Percentiles rank a stretch among this genome's conserved stretches.
Conservation (phyloP, 2,888 invertebrate genomes). For the Tipula confusa region DNA sequence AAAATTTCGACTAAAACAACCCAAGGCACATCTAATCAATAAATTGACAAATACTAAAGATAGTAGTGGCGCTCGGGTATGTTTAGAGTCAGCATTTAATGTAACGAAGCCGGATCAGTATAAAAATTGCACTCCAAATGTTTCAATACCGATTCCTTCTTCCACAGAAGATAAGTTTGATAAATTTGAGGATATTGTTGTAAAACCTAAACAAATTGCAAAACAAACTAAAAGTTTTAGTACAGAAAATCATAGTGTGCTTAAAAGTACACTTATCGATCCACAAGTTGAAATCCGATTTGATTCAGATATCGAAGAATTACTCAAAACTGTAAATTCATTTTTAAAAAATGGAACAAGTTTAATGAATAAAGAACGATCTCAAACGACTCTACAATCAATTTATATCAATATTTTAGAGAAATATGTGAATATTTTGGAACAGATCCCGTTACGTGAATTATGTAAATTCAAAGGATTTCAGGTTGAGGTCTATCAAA, state of each 20-base stretch:
- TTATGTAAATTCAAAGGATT: conserved; percentile 60
- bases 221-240: not conserved
- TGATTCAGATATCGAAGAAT: not conserved
- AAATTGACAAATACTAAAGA: not conserved
- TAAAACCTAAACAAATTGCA: not conserved
- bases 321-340: not conserved
- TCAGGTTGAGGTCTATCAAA: conserved; percentile 54
- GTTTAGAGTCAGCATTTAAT: not conserved
- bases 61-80: not conserved
- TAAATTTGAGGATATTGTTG: not conserved
- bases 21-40: conserved; percentile 21
- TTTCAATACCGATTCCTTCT: not conserved
- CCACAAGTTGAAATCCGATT: not conserved
- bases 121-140: not conserved
- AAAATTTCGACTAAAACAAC: conserved; percentile 25
- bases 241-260: not conserved
- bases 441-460: conserved; percentile 59
- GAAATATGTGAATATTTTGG: conserved; percentile 59
- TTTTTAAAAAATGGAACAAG: not conserved
- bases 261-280: not conserved
- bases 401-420: conserved; percentile 47
- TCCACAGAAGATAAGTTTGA: not conserved
- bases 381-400: not conserved
- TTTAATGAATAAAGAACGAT: not conserved
- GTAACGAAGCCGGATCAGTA: not conserved